Conservation (phyloP, 2,113 vertebrate species). For the Tachuris rubrigastra region DNA sequence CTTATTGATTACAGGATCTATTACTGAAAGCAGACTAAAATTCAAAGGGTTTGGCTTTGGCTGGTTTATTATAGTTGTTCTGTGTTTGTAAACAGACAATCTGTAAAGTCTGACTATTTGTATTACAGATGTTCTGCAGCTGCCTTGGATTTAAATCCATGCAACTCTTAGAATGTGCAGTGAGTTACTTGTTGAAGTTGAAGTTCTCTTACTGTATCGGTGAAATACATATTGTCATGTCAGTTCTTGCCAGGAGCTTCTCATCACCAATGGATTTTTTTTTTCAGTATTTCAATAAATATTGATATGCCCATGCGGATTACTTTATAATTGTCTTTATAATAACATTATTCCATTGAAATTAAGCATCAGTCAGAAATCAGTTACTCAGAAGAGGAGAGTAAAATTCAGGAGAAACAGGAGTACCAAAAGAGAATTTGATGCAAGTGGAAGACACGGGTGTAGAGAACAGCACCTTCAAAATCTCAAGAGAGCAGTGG, state of each 20-base stretch:
- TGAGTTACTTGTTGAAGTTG: constrained; percentile 70
- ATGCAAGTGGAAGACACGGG: not conserved
- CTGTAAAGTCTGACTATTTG: constrained; percentile 68
- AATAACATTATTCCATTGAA: not conserved
- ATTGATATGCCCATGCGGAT: constrained; percentile 79
- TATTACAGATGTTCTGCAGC: constrained; percentile 71
- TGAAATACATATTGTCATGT: constrained; percentile 79
- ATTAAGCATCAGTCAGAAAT: not conserved
- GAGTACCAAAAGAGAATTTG: not conserved
- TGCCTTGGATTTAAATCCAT: constrained; percentile 75
- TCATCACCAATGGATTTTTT: constrained; percentile 78
- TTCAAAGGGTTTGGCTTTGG: constrained; percentile 60
- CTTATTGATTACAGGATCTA: constrained; percentile 55
- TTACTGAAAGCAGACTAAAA: constrained; percentile 58
- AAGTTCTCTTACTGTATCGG: constrained; percentile 76
- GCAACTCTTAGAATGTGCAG: constrained; percentile 71
- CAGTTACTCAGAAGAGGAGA: not conserved
- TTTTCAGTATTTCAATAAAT: constrained; percentile 92
- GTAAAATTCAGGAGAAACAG: not conserved
- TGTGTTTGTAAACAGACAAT: constrained; percentile 69
- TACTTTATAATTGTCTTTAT: constrained; percentile 65
- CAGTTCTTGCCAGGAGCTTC: constrained; percentile 78
- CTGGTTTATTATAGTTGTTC: constrained; percentile 61
- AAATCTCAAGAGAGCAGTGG: not conserved
- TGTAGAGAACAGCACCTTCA: not conserved